Evolutionary conservation across 2,113 vertebrate species (phyloP).

Genomic region (Loxodonta africana): DNA sequence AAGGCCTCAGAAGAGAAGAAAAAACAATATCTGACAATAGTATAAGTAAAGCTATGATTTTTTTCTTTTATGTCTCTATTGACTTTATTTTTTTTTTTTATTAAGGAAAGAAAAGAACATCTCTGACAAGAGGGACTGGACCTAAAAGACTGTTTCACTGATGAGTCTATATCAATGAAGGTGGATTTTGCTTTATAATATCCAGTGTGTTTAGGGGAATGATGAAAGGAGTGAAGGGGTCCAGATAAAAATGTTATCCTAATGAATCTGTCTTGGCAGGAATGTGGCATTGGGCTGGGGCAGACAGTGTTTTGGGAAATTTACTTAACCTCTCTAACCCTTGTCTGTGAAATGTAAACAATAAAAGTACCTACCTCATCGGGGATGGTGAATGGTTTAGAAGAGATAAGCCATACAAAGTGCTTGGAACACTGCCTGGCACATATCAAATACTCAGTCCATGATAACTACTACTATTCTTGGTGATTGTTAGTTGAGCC

Average conservation of each 20-base stretch:
- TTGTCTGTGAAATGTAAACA: not conserved
- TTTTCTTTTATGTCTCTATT: constrained; percentile 35
- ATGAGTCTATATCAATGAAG: not conserved
- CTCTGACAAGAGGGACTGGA: constrained; percentile 25
- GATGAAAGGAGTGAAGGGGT: not conserved
- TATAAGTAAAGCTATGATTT: not conserved
- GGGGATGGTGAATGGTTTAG: not conserved
- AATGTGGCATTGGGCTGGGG: not conserved
- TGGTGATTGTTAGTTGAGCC: not conserved
- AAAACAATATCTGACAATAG: not conserved
- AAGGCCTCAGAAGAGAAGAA: not conserved
- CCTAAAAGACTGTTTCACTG: constrained; percentile 20
- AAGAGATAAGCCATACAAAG: not conserved
- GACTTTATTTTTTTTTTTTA: constrained; percentile 43
- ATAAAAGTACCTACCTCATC: too few species aligned
- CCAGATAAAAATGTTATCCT: not conserved
- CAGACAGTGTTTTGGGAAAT: not conserved
- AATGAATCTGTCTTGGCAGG: not conserved
- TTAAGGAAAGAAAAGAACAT: constrained; percentile 42
- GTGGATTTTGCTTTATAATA: not conserved
- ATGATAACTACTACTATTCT: not conserved
- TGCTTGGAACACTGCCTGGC: not conserved
- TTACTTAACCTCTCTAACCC: not conserved
- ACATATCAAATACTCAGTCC: not conserved
- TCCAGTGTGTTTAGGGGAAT: not conserved